Base-by-base conservation (phyloP, 1,140 invertebrate genomes). In the Cyrtorhinus lividipennis region DNA sequence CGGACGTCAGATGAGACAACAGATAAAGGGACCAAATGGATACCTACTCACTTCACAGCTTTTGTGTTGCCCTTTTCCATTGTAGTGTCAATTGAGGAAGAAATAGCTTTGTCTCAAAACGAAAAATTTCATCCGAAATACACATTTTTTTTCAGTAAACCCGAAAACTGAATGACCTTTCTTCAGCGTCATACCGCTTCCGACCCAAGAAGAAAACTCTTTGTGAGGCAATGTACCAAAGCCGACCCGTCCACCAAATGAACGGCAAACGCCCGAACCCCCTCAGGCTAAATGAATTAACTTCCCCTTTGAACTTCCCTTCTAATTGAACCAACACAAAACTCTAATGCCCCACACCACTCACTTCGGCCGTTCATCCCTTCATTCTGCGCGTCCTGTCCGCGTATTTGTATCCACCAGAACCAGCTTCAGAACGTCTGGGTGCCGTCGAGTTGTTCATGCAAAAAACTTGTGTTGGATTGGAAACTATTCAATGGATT, bases 301-400 rank as follows among this genome's bases (percentile, higher is more conserved):
- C 48, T 53, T 53, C 48, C 48, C 48, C 48, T 53, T 53, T 53
- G 48, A 53, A 53, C 48, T 53, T 53, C 48, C 10, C 48, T 53
- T 53, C 48, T 53, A 53, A 53, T 53, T 53, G 48, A 53, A 53
- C 48, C 48, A 53, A 53, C 48, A 53, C 48, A 53, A 53, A 53
- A 53, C 48, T 53, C 48, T 53, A 10, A 20, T 13, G 10, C 12
- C 48, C 20, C 48, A 8, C n/a, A 10, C 38, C 48, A 8, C 18
- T 53, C 48, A 53, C 48, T 20, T 12, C 20, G 10, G 18, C 20
- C 20, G 10, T 53, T 22, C 48, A 20, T 53, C 48, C 20, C 48
- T 38, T 5, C 30, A 38, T 15, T 38, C n/a, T n/a, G n/a, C n/a
- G n/a, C n/a, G n/a, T n/a, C n/a, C n/a, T n/a, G n/a, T n/a, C n/a